A percentile compares a stretch with the other conserved stretches of the same genome.
Evolutionary conservation across 2,113 vertebrate genomes (phyloP).

Genomic region (Pomatorhinus ruficollis): DNA sequence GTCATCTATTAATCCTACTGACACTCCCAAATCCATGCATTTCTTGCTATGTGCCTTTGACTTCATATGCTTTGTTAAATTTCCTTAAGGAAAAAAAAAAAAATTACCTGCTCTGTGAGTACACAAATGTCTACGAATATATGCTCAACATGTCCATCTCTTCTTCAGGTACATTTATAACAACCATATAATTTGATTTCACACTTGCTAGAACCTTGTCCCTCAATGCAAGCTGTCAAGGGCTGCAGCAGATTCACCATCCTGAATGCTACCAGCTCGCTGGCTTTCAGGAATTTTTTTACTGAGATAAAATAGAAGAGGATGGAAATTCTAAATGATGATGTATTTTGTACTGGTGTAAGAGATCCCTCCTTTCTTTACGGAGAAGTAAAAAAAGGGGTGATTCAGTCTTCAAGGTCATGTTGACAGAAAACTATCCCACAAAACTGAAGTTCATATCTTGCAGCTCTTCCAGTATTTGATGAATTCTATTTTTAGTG

Average conservation of each 20-base stretch:
- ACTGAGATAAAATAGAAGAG: neutral
- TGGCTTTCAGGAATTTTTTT: neutral
- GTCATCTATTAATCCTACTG: conserved; percentile 86
- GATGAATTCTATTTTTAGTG: neutral
- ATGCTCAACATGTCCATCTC: neutral
- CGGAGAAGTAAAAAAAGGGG: neutral
- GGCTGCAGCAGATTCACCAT: neutral
- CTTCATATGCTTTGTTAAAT: conserved; percentile 99
- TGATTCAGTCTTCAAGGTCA: neutral
- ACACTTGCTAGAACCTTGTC: neutral
- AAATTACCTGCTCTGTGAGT: neutral
- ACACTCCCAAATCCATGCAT: conserved; percentile 95
- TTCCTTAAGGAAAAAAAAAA: conserved; percentile 78
- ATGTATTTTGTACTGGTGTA: neutral
- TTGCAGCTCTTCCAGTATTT: neutral
- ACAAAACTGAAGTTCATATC: neutral
- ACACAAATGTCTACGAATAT: neutral
- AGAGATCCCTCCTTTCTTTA: neutral
- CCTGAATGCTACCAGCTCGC: neutral
- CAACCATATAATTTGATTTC: neutral
- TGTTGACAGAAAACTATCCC: neutral
- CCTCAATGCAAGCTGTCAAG: neutral
- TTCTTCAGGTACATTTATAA: neutral
- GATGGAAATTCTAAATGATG: neutral
- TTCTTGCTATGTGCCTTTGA: conserved; percentile 99